Conservation (phyloP, 23 tunicate genomes). For the Halocynthia aurantium region DNA sequence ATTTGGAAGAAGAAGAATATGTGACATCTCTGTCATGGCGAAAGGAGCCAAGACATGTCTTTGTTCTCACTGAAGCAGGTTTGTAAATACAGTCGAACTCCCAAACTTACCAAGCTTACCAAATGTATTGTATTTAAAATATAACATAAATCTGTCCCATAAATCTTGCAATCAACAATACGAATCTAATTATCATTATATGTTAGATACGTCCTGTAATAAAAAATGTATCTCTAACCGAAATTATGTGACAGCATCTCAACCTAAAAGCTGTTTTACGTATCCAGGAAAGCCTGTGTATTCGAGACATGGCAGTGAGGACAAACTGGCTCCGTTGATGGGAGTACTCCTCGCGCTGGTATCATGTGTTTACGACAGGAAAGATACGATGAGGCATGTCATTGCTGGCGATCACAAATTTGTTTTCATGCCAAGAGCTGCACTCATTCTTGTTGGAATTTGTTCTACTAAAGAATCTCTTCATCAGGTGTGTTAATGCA, state of each 20-base stretch:
- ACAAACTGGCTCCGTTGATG: slow-evolving; percentile 74
- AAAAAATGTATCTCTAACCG: no score
- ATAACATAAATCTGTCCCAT: no score
- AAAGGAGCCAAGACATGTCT: slow-evolving; percentile 42
- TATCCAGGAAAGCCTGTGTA: slow-evolving; percentile 65
- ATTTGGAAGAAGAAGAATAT: slow-evolving; percentile 36
- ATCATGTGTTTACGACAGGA: slow-evolving; percentile 69
- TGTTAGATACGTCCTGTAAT: no score
- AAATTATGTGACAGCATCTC: no score
- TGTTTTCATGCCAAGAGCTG: slow-evolving; percentile 53
- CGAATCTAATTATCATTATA: no score
- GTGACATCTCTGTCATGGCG: slow-evolving; percentile 37
- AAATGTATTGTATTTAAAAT: no score
- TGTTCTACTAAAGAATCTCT: slow-evolving; percentile 42
- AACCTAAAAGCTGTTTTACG: not conserved
- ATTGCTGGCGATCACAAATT: slow-evolving; percentile 67
- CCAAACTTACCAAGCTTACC: no score
- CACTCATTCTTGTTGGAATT: slow-evolving; percentile 61
- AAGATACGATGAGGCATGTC: slow-evolving; percentile 55
- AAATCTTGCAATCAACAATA: no score
- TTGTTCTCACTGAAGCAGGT: slow-evolving; percentile 70
- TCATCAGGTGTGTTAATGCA: slow-evolving; percentile 24
- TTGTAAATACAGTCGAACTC: not conserved
- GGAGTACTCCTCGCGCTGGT: slow-evolving; percentile 71
- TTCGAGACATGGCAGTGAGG: slow-evolving; percentile 71